Base-by-base conservation (phyloP, 2,888 invertebrate species). In the Ditula angustiorana region DNA sequence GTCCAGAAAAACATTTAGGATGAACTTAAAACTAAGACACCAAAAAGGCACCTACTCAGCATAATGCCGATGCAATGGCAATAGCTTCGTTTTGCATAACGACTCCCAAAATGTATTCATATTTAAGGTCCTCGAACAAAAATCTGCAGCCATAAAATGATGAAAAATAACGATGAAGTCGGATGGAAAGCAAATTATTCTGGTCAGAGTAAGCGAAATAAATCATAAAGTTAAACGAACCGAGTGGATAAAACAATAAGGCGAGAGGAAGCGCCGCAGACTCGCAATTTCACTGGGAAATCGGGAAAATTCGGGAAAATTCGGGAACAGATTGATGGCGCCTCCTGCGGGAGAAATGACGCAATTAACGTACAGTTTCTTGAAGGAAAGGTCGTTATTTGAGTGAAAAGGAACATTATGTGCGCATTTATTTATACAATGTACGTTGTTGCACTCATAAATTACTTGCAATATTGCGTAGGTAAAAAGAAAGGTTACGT, bases 161-260 rank as follows among this genome's bases (percentile, higher is more conserved):
- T 30, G 21, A 35, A 52, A 19, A 37, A 26, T 44, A 37, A 23
- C n/a, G 13, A 52, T 52, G 44, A 58, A 52, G 5, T 26, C 41
- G 52, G 16, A 44, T 58, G 44, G 21, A 65, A 71, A 69, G 49
- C 64, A 70, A 69, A 69, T 70, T 69, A 61, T 67, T 69, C 60
- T 64, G 62, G 67, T 47, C 66, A 68, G 67, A 68, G 60, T 69
- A 68, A 66, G 55, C 60, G 56, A 68, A 60, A 70, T 72, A 73
- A 80, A 77, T 76, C 73, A 72, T 69, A 69, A 75, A 75, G 71
- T 72, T 74, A 68, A 74, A 75, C 70, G 70, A 70, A 71, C 67
- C 67, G 70, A 60, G 64, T 64, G 63, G 63, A 61, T 50, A 65
- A 64, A 78, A 74, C 74, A 78, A 75, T 75, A 73, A 73, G 70